Conservation (phyloP, 2,888 invertebrate species). For the Sphecodes monilicornis region DNA sequence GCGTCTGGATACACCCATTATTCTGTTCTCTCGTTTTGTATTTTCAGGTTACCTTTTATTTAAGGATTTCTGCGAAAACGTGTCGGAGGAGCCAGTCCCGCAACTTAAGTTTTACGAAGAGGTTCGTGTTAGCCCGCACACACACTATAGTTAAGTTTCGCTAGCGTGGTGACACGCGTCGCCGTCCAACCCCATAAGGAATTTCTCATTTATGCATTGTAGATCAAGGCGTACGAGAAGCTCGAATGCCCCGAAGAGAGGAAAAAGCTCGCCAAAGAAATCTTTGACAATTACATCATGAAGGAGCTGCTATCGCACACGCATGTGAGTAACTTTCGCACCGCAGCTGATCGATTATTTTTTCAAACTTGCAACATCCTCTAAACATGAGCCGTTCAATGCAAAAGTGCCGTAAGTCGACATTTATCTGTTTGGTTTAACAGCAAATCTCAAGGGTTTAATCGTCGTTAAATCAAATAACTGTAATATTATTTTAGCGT, state of each 20-base stretch:
- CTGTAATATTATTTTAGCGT: too few relatives aligned
- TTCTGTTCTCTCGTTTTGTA: slow-evolving; percentile 26
- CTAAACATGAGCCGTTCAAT: too few relatives aligned
- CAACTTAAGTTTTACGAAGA: slow-evolving; percentile 99
- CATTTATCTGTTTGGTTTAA: too few relatives aligned
- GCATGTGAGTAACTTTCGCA: slow-evolving; percentile 91
- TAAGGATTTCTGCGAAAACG: slow-evolving; percentile 99
- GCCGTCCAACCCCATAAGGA: slow-evolving; percentile 52
- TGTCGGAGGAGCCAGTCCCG: slow-evolving; percentile 97
- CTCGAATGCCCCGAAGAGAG: slow-evolving; percentile 98
- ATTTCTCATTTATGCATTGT: slow-evolving; percentile 81
- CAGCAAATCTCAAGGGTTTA: too few relatives aligned
- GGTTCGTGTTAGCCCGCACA: slow-evolving; percentile 87
- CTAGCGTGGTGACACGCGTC: slow-evolving; percentile 50
- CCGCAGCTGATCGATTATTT: neutral
- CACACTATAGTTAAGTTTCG: slow-evolving; percentile 45
- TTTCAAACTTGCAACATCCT: too few relatives aligned
- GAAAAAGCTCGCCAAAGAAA: slow-evolving; percentile 96
- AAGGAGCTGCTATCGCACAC: slow-evolving; percentile 99
- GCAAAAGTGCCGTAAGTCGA: too few relatives aligned
- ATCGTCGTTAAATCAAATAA: too few relatives aligned
- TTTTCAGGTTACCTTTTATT: slow-evolving; percentile 98
- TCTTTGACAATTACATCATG: slow-evolving; percentile 99
- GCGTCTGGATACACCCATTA: neutral
- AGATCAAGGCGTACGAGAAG: slow-evolving; percentile 99